Base-by-base conservation (phyloP, 2,888 invertebrate species). In the Aleiodes leptofemur region DNA sequence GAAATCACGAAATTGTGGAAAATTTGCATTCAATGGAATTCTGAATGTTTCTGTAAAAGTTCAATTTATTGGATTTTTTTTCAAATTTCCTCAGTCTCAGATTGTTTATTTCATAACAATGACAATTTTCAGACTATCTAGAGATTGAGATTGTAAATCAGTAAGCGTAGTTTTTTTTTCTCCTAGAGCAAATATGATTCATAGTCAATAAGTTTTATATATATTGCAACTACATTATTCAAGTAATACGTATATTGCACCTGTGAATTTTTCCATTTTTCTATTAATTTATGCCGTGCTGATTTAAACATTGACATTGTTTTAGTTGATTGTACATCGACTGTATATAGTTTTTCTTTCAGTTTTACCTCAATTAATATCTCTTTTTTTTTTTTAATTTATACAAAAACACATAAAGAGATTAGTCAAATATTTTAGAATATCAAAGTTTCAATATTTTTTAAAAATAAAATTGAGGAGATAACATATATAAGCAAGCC, bases 271-370 rank as follows among this genome's bases (percentile, higher is more conserved):
- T n/a, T 7, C n/a, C 51, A n/a, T 51, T 51, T 23, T n/a, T n/a
- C 34, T 16, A 56, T 64, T 48, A 43, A 29, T 48, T 61, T 8
- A 31, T 59, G n/a, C 31, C 57, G 57, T 57, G 29, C 13, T 57
- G 11, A 57, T 57, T 23, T 57, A 8, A 5, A 59, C 34, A 14
- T 59, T 7, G 34, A 59, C 31, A 64, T 72, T 23, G n/a, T 66
- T 59, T 23, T 23, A 78, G 74, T 80, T 77, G 77, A 80, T 80
- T 78, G 80, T 80, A 80, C 78, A 79, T 76, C 73, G 77, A 77
- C 79, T 43, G 14, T 16, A 55, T 16, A 55, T 55, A 73, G 76
- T 38, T 64, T 23, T 23, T 23, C 23, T 23, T 64, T 56, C 55
- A 61, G 7, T 34, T 6, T 64, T 43, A 13, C 16, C 11, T 48